Percentiles rank a stretch among this genome's conserved stretches.
Evolutionary conservation across 2,797 vertebrate species (phyloP).

Genomic region (Propithecus deckenii): DNA sequence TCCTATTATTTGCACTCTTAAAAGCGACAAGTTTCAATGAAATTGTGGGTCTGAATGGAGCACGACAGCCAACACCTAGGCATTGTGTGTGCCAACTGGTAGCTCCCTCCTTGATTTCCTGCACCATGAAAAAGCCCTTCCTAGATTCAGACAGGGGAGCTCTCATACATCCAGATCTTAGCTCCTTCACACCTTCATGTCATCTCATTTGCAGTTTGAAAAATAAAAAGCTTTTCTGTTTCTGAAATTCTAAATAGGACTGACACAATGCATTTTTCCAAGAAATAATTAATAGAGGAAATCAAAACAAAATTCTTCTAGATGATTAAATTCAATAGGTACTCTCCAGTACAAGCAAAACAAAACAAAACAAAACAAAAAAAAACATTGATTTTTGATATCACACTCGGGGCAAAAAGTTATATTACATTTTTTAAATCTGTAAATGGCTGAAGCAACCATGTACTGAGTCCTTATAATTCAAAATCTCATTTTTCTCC

Average conservation of each 20-base stretch:
- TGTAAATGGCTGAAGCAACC: slow-evolving; percentile 17
- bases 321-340: slow-evolving; percentile 27
- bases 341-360: not conserved
- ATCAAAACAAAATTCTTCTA: slow-evolving; percentile 37
- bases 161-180: not conserved
- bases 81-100: not conserved
- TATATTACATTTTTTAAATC: not conserved
- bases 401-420: not conserved
- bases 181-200: not conserved
- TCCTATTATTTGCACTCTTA: slow-evolving; percentile 3
- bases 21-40: not conserved
- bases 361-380: not conserved
- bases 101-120: not conserved
- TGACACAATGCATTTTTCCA: not conserved
- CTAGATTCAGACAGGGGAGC: not conserved
- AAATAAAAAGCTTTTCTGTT: not conserved
- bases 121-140: not conserved
- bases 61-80: not conserved
- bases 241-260: not conserved
- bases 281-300: slow-evolving; percentile 29
- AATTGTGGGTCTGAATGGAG: not conserved
- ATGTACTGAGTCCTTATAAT: not conserved
- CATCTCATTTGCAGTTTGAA: not conserved
- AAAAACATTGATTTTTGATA: not conserved
- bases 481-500: slow-evolving; percentile 21